Conservation (phyloP, 2,113 vertebrate genomes). For the Desmodus rotundus region DNA sequence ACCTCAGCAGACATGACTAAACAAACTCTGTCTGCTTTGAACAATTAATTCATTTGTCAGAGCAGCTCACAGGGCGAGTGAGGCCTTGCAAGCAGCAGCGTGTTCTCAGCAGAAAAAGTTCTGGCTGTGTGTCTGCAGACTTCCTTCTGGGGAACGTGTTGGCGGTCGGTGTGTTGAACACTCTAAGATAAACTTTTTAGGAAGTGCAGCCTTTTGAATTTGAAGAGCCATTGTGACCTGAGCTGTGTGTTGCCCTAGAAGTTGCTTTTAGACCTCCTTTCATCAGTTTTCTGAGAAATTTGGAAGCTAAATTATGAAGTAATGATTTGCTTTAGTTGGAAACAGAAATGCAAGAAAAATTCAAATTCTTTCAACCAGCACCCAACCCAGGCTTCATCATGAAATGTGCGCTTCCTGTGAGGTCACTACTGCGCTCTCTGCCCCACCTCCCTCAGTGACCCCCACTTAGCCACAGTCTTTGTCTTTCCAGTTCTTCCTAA, state of each 20-base stretch:
- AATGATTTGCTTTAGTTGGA: conserved; percentile 25
- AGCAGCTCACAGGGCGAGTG: not conserved
- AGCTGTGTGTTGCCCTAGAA: not conserved
- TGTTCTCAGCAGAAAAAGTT: not conserved
- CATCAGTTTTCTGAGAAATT: not conserved
- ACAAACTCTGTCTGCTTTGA: conserved; percentile 71
- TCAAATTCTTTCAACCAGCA: not conserved
- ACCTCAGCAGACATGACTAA: conserved; percentile 74
- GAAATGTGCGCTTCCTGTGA: not conserved
- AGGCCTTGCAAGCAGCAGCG: conserved; percentile 62
- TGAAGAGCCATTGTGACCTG: not conserved
- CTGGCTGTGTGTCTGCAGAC: not conserved
- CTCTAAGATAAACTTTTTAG: not conserved
- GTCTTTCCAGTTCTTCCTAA: not conserved
- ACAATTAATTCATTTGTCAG: conserved; percentile 66
- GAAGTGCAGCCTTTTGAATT: not conserved
- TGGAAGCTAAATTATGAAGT: not conserved
- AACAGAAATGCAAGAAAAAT: conserved; percentile 42
- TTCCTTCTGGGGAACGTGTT: not conserved
- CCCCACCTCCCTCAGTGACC: not conserved
- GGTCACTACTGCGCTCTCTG: not conserved
- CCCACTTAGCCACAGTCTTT: not conserved
- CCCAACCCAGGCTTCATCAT: not conserved
- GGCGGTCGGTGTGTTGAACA: not conserved
- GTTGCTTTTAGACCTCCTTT: not conserved